Percentiles rank a stretch among this genome's conserved stretches.
Conservation (phyloP, 2,888 invertebrate species). For the Amphipyra tragopoginis region DNA sequence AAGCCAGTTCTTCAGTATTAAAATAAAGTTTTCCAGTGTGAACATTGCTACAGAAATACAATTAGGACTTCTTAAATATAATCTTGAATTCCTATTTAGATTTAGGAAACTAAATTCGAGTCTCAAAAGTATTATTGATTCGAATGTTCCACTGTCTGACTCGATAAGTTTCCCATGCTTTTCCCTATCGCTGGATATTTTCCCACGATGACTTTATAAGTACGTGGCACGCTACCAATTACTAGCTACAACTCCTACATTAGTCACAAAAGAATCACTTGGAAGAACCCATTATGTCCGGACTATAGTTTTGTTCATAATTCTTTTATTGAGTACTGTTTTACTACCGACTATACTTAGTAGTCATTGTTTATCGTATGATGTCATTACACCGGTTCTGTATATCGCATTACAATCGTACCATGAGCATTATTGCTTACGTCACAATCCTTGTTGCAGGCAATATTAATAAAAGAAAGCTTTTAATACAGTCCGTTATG, state of each 20-base stretch:
- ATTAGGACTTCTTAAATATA: too few relatives aligned
- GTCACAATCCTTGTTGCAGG: slow-evolving; percentile 26
- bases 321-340: slow-evolving; percentile 16
- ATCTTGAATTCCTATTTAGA: too few relatives aligned
- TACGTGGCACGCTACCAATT: slow-evolving; percentile 56
- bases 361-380: slow-evolving; percentile 44
- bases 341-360: slow-evolving; percentile 21
- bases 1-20: too few relatives aligned
- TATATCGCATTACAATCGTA: slow-evolving; percentile 36
- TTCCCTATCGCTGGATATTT: slow-evolving; percentile 64
- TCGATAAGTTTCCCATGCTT: slow-evolving; percentile 61
- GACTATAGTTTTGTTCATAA: slow-evolving; percentile 31
- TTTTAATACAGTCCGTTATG: slow-evolving; percentile 37
- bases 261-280: slow-evolving; percentile 36
- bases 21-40: too few relatives aligned
- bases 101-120: too few relatives aligned
- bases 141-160: slow-evolving; percentile 51
- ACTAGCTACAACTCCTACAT: slow-evolving; percentile 52
- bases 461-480: slow-evolving; percentile 44
- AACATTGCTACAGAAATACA: too few relatives aligned
- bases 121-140: slow-evolving; percentile 53
- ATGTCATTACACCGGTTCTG: slow-evolving; percentile 39
- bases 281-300: slow-evolving; percentile 24
- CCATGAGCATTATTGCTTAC: slow-evolving; percentile 31
- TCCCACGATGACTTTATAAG: slow-evolving; percentile 70